Evolutionary conservation across 2,888 invertebrate genomes (phyloP).

Genomic region (Hedychridium roseum): DNA sequence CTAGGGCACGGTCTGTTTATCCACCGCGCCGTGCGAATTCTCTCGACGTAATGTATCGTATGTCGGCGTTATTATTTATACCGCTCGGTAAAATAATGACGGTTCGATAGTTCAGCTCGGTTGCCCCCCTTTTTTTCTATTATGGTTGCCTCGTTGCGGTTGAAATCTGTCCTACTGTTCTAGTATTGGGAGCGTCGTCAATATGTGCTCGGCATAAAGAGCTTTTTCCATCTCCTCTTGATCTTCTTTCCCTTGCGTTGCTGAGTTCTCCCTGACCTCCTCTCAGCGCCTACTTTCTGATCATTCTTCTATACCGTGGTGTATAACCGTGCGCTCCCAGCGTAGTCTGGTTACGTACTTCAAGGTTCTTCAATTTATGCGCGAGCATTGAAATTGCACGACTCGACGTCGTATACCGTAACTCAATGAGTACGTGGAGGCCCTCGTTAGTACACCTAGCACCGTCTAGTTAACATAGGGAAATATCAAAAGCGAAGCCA

Average conservation of each 20-base stretch:
- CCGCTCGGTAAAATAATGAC: no score
- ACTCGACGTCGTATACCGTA: conserved; percentile 22
- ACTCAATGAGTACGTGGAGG: conserved; percentile 34
- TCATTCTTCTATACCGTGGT: conserved; percentile 17
- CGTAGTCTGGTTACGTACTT: conserved; percentile 28
- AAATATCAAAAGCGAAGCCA: conserved; percentile 43
- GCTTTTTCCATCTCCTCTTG: neutral
- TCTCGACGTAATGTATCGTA: no score
- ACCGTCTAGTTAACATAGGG: conserved; percentile 47
- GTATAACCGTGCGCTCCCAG: conserved; percentile 16
- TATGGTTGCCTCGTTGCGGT: neutral
- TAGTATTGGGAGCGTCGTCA: conserved; percentile 12
- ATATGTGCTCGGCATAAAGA: conserved; percentile 19
- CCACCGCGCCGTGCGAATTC: no score
- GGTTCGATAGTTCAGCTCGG: conserved; percentile 11
- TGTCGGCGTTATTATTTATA: no score
- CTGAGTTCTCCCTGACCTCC: neutral
- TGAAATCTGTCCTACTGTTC: neutral
- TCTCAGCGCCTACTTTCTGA: conserved; percentile 25
- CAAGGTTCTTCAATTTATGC: conserved; percentile 37
- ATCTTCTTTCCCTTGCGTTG: conserved; percentile 1
- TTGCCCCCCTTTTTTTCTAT: conserved; percentile 3
- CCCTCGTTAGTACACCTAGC: conserved; percentile 40
- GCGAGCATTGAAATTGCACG: conserved; percentile 35
- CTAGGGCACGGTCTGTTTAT: no score